Evolutionary conservation across 2,113 vertebrate species (phyloP), one percentile per base, ranked within the genome.

Genomic region (Phyllostomus discolor): DNA sequence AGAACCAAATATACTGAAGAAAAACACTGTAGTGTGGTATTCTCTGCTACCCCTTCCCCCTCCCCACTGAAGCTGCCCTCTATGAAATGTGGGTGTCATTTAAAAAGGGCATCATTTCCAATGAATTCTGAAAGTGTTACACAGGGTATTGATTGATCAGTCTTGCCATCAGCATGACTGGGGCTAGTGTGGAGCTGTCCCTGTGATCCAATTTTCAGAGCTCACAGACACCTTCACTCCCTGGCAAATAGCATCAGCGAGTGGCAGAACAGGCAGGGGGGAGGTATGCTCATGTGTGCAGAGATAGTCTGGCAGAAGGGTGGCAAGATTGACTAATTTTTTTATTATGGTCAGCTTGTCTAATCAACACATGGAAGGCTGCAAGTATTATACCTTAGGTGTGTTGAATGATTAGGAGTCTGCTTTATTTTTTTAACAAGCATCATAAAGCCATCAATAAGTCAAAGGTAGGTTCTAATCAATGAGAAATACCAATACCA

Each of bases 121-220:
- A 94, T 97, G 98, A 98, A 98, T 98, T 98, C 98, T 97, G 96
- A 97, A 98, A 98, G 98, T 98, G 98, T 99, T 98, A 98, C 98
- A 98, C 86, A 95, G 98, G 96, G 95, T 99, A 99, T 99, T 99
- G 99, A 99, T 99, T 98, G 98, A 99, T 99, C 96, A 99, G 99
- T 98, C 99, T 98, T 99, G 99, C 99, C 98, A 91, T 98, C 99
- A 99, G 99, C 98, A 95, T 98, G 98, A 98, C 98, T 97, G 75
- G 98, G 99, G 98, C 99, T 97, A 91, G 98, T 97, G 98, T 98
- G 98, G 99, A 98, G 98, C 98, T 98, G 98, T 99, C 99, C 98
- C 98, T 98, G 98, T 99, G 99, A 99, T 99, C 99, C 99, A 99
- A 99, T 99, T 99, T 99, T 99, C 99, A 98, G 99, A 98, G 98